Base-by-base conservation (phyloP, 2,888 invertebrate species). In the Therioaphis trifolii region DNA sequence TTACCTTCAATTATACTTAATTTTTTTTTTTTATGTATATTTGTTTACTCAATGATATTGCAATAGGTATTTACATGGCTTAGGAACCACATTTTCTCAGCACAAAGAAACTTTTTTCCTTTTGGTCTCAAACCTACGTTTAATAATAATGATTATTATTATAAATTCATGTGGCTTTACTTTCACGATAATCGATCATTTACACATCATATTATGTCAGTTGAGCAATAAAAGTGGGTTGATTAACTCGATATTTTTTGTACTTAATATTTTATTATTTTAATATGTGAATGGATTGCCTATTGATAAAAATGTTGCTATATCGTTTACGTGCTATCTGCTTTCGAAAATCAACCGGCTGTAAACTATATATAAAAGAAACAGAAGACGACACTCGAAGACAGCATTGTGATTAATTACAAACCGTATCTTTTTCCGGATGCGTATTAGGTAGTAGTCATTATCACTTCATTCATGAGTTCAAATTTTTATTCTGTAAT, bases 151-250 rank as follows among this genome's bases (percentile, higher is more conserved):
- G 14, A 46, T 7, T 68, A 35, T 24, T 55, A 29, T n/a, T 40
- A 55, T 68, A 55, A 0, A 55, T 72, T 74, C 5, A n/a, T 63
- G 35, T 61, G 63, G 15, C 7, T 82, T 82, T 82, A 74, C 66
- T 82, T 82, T 82, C 82, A 74, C 74, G 27, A 61, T 82, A 82
- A 74, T 82, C 74, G 82, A 72, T 82, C 63, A 52, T 74, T 82
- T 82, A 72, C 52, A 74, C 74, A 52, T 63, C 69, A n/a, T 14
- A 29, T 69, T 55, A 52, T 78, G 40, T 55, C 27, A 18, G 55
- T n/a, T 55, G 12, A 43, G 69, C 14, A 78, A 78, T 78, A 66
- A 27, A 27, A 52, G 40, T 55, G 14, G 52, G n/a, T 55, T 43
- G 55, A 69, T 69, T 68, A 69, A n/a, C 27, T 69, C 24, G 35